Conservation (phyloP, 2,113 vertebrate genomes). For the Chloroceryle aenea region DNA sequence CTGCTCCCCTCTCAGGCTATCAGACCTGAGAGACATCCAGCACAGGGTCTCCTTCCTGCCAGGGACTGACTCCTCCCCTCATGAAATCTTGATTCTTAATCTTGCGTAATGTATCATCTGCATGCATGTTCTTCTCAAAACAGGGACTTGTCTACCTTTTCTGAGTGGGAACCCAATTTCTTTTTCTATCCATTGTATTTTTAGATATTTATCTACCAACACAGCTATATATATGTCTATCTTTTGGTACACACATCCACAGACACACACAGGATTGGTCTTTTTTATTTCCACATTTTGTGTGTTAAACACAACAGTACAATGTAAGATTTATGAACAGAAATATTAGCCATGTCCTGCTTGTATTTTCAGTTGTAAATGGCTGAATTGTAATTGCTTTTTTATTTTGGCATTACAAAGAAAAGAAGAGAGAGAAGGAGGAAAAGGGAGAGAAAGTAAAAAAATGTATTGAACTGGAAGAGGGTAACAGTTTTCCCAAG, state of each 20-base stretch:
- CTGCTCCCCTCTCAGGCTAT: conserved; percentile 28
- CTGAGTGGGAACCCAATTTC: neutral
- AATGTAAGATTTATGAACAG: conserved; percentile 7
- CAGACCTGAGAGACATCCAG: conserved; percentile 17
- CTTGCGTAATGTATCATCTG: neutral
- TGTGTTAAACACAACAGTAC: neutral
- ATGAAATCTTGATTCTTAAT: conserved; percentile 32
- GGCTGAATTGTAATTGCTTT: neutral
- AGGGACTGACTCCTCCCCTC: neutral
- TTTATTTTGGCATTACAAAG: conserved; percentile 6
- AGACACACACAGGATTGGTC: neutral
- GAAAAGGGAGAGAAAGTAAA: neutral
- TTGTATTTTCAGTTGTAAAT: conserved; percentile 35
- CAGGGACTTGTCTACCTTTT: neutral
- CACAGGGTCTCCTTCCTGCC: neutral
- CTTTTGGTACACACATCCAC: neutral
- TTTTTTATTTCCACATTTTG: conserved; percentile 8
- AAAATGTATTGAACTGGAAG: conserved; percentile 56
- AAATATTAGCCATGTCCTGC: neutral
- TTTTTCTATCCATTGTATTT: conserved; percentile 25
- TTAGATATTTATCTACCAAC: neutral
- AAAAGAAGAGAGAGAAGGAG: neutral
- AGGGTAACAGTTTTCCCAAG: conserved; percentile 25
- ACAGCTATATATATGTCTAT: neutral
- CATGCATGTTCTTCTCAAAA: neutral